Evolutionary conservation across 2,113 vertebrate species (phyloP).

Genomic region (Crypturellus undulatus): DNA sequence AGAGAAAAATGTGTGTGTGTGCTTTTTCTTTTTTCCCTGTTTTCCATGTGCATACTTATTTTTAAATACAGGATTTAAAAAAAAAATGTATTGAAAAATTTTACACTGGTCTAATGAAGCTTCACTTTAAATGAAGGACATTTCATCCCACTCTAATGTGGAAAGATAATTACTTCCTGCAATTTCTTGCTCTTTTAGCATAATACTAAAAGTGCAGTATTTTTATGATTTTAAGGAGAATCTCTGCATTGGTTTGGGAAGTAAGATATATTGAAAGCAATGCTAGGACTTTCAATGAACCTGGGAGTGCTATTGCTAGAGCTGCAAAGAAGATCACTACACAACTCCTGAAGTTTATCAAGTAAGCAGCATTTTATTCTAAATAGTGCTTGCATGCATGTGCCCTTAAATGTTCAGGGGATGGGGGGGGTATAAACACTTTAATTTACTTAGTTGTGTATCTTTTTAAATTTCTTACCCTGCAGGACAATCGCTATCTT

Average conservation of each 20-base stretch:
- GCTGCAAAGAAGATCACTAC: constrained; percentile 94
- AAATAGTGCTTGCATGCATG: fast-evolving
- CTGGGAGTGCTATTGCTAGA: constrained; percentile 92
- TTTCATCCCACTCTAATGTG: background rate
- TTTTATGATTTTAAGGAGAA: constrained; percentile 81
- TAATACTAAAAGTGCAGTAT: background rate
- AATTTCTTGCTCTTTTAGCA: background rate
- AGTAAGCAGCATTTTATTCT: constrained; percentile 78
- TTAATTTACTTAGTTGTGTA: background rate
- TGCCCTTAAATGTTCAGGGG: background rate
- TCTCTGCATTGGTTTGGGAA: constrained; percentile 96
- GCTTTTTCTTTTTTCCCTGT: background rate
- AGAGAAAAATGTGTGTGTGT: too few relatives aligned
- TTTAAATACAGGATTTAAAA: too few relatives aligned
- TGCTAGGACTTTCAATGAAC: constrained; percentile 95
- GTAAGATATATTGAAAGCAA: constrained; percentile 93
- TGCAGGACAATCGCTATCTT: background rate
- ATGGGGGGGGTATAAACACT: background rate
- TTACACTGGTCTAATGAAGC: background rate
- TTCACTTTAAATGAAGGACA: background rate
- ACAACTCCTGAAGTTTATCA: constrained; percentile 92
- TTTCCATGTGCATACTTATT: background rate
- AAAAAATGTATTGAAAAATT: background rate
- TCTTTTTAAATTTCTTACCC: background rate
- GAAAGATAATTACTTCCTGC: background rate